Conservation (phyloP, 2,888 invertebrate species). For the Podotricha telesiphe region DNA sequence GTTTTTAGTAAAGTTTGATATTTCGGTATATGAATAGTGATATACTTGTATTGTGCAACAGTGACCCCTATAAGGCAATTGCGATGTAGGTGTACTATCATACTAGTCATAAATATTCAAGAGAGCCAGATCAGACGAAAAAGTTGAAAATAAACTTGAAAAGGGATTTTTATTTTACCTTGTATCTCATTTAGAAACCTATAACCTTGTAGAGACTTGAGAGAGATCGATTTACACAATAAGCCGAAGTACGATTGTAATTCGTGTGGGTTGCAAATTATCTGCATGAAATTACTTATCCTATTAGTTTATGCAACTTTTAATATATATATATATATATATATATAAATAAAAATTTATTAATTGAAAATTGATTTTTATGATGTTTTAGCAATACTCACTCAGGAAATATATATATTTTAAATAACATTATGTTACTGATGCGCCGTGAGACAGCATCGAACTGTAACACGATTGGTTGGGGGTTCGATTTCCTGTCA, state of each 20-base stretch:
- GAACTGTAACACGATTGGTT: too few relatives aligned
- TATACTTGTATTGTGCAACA: not conserved
- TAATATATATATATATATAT: too few relatives aligned
- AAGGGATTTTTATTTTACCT: conserved; percentile 21
- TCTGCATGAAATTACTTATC: not conserved
- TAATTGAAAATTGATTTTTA: too few relatives aligned
- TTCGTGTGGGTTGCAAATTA: conserved; percentile 3
- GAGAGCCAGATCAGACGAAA: conserved; percentile 6
- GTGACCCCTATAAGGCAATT: not conserved
- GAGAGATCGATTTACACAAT: conserved; percentile 20
- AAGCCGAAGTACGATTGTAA: not conserved
- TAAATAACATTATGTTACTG: too few relatives aligned
- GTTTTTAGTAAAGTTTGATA: not conserved
- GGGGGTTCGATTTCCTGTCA: too few relatives aligned
- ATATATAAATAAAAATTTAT: too few relatives aligned
- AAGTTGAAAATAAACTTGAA: not conserved
- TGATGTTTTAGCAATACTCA: too few relatives aligned
- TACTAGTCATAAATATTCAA: conserved; percentile 20
- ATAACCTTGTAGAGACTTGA: conserved; percentile 1
- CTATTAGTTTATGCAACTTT: not conserved
- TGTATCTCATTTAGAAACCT: conserved; percentile 3
- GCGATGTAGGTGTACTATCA: conserved; percentile 9
- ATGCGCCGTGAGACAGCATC: too few relatives aligned
- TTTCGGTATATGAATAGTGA: not conserved
- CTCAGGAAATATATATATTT: too few relatives aligned